phyloP scores from a whole-genome alignment of 2,888 invertebrate genomes.

The Steromphala cineraria region DNA sequence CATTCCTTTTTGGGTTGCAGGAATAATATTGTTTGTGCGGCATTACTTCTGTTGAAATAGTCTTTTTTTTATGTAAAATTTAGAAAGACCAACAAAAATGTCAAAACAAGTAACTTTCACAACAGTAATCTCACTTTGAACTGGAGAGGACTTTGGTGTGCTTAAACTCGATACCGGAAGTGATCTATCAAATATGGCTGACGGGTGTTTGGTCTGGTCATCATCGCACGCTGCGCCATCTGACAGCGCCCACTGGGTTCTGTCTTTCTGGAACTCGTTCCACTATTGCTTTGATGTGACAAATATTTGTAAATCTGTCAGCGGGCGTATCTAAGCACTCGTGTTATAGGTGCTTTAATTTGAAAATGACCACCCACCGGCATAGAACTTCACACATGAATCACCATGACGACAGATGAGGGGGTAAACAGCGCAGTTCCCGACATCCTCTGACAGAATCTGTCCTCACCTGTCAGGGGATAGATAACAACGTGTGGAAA shows the following conservation, averaged over 20 bases:
- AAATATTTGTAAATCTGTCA: constrained; percentile 10
- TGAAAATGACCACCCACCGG: constrained; percentile 6
- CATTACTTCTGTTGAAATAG: too few relatives aligned
- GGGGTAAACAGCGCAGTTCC: neutral
- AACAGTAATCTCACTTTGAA: neutral
- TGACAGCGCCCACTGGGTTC: neutral
- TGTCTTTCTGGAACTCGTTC: neutral
- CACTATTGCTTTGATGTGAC: neutral
- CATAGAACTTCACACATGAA: neutral
- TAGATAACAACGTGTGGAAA: neutral
- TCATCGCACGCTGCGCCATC: constrained; percentile 2
- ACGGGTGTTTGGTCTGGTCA: constrained; percentile 8
- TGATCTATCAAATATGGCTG: constrained; percentile 5
- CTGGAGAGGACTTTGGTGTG: neutral
- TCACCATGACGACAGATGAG: neutral
- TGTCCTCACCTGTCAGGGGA: neutral
- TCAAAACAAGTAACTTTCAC: neutral
- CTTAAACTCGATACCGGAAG: neutral
- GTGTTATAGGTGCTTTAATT: neutral
- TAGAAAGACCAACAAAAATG: too few relatives aligned
- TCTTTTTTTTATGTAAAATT: too few relatives aligned
- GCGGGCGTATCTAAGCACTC: neutral
- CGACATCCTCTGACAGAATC: neutral
- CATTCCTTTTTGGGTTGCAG: too few relatives aligned
- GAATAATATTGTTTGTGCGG: too few relatives aligned